phyloP scores from a whole-genome alignment of 2,113 vertebrate species.

The Xyliphius kryptos region DNA sequence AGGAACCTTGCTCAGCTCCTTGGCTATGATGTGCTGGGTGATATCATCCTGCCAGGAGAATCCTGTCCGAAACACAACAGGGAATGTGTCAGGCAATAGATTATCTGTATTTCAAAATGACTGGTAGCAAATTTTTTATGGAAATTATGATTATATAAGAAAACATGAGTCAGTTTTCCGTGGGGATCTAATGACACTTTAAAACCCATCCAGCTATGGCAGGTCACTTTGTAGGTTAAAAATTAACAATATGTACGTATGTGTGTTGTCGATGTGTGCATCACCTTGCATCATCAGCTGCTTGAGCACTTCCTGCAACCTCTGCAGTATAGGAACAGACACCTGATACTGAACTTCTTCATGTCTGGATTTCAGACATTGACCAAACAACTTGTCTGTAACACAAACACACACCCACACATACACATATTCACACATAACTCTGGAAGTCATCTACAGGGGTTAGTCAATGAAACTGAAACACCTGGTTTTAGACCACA shows the following conservation, averaged over 20 bases:
- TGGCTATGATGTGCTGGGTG: slow-evolving; percentile 89
- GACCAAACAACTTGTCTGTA: slow-evolving; percentile 91
- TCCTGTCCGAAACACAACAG: slow-evolving; percentile 64
- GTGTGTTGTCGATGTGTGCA: too few species aligned
- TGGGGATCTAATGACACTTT: slow-evolving; percentile 16
- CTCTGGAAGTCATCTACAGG: too few species aligned
- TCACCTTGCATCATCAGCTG: slow-evolving; percentile 88
- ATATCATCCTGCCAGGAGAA: slow-evolving; percentile 92
- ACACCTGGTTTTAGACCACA: too few species aligned
- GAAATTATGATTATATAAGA: too few species aligned
- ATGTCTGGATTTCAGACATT: slow-evolving; percentile 77
- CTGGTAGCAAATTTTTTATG: too few species aligned
- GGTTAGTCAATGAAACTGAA: too few species aligned
- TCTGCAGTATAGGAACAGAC: slow-evolving; percentile 81
- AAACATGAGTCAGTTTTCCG: slow-evolving; percentile 21
- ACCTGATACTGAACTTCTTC: slow-evolving; percentile 80
- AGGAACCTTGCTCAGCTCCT: slow-evolving; percentile 89
- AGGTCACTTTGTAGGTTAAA: slow-evolving; percentile 14
- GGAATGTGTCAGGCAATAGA: too few species aligned
- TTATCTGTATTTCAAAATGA: too few species aligned
- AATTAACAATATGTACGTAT: neutral
- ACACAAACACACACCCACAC: too few species aligned
- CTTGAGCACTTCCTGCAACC: slow-evolving; percentile 85
- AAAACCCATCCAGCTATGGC: slow-evolving; percentile 3
- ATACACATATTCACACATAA: neutral